Conservation (phyloP, 2,888 invertebrate genomes). For the Marasmarcha lunaedactyla region DNA sequence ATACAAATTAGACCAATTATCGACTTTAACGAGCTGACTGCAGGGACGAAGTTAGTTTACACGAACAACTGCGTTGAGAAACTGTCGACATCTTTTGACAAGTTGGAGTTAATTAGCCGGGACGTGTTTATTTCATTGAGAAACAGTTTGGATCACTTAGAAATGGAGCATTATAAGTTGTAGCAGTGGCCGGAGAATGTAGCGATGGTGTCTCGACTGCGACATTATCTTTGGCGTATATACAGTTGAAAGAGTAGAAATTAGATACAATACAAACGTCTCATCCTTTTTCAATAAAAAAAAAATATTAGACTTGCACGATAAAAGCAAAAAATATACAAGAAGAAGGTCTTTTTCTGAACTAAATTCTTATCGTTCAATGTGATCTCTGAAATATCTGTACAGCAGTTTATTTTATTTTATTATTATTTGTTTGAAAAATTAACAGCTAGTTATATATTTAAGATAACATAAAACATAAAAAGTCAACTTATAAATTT, state of each 20-base stretch:
- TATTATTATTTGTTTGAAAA: too few relatives aligned
- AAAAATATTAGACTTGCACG: constrained; percentile 79
- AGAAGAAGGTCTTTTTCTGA: constrained; percentile 83
- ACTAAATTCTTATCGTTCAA: constrained; percentile 80
- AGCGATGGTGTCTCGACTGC: constrained; percentile 74
- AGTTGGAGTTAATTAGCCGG: constrained; percentile 75
- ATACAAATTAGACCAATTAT: constrained; percentile 84
- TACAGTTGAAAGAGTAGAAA: constrained; percentile 73
- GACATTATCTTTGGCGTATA: constrained; percentile 88
- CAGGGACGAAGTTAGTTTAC: constrained; percentile 76
- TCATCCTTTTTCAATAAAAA: too few relatives aligned
- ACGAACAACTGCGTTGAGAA: constrained; percentile 78
- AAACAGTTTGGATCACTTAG: constrained; percentile 82
- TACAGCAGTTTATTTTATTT: too few relatives aligned
- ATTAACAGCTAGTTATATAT: too few relatives aligned
- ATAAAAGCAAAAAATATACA: constrained; percentile 79
- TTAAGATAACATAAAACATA: too few relatives aligned
- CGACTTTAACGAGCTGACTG: constrained; percentile 81
- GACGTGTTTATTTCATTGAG: constrained; percentile 80
- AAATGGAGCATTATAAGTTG: constrained; percentile 84
- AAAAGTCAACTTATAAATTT: too few relatives aligned
- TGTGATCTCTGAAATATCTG: constrained; percentile 79
- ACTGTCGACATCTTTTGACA: constrained; percentile 84
- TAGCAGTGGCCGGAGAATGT: constrained; percentile 78
- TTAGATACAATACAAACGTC: too few relatives aligned